A percentile compares a stretch with the other conserved stretches of the same genome.
phyloP scores from a whole-genome alignment of 2,888 invertebrate species.

The Eristalinus sepulchralis region DNA sequence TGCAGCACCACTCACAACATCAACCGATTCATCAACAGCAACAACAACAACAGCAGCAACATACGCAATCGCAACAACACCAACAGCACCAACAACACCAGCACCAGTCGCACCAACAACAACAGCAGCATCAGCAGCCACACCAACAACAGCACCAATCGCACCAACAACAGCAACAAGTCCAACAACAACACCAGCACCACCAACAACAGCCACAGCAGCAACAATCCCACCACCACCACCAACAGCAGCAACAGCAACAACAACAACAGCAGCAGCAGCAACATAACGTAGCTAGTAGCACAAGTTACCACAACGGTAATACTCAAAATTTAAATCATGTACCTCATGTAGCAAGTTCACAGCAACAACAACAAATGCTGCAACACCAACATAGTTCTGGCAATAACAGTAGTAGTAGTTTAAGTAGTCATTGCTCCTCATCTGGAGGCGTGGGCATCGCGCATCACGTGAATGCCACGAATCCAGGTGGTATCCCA shows the following conservation, averaged over 20 bases:
- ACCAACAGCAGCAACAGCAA: conserved; percentile 69
- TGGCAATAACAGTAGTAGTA: conserved; percentile 66
- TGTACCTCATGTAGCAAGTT: conserved; percentile 60
- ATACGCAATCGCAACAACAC: conserved; percentile 71
- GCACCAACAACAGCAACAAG: conserved; percentile 69
- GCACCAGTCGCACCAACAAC: conserved; percentile 73
- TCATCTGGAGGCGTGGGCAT: conserved; percentile 72
- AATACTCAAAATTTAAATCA: conserved; percentile 69
- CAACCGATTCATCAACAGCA: conserved; percentile 82
- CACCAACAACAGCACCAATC: conserved; percentile 72
- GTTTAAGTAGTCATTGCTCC: conserved; percentile 70
- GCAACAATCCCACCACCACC: conserved; percentile 76
- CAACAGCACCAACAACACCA: conserved; percentile 68
- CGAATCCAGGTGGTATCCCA: conserved; percentile 63
- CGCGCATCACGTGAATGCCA: conserved; percentile 65
- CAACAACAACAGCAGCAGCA: conserved; percentile 73
- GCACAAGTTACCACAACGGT: conserved; percentile 69
- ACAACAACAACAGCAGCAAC: conserved; percentile 78
- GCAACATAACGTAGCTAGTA: conserved; percentile 67
- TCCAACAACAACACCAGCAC: conserved; percentile 62
- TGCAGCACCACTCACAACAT: conserved; percentile 79
- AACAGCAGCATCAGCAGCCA: conserved; percentile 42
- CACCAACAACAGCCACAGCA: conserved; percentile 74
- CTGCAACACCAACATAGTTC: conserved; percentile 65
- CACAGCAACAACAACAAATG: conserved; percentile 72